phyloP scores from a whole-genome alignment of 1,140 invertebrate species.

The Aphelenchoides besseyi region DNA sequence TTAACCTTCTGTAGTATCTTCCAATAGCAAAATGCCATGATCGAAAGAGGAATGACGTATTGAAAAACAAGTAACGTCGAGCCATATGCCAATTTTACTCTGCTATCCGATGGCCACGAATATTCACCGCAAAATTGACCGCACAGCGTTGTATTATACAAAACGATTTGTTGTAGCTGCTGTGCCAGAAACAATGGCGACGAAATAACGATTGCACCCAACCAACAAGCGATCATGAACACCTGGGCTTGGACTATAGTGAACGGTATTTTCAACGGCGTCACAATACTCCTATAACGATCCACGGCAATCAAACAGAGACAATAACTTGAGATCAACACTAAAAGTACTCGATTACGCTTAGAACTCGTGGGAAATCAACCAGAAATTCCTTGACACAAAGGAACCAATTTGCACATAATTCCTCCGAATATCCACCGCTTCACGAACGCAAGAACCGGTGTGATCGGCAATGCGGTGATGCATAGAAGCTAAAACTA shows the following conservation, averaged over 20 bases:
- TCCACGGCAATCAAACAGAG: conserved; percentile 61
- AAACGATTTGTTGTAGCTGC: conserved; percentile 49
- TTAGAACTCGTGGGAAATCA: conserved; percentile 12
- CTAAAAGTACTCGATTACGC: conserved; percentile 32
- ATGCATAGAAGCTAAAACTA: conserved; percentile 60
- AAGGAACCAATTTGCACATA: conserved; percentile 55
- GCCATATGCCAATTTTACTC: conserved; percentile 53
- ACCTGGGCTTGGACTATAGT: conserved; percentile 53
- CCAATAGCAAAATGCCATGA: conserved; percentile 63
- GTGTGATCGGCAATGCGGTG: conserved; percentile 61
- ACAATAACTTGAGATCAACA: conserved; percentile 62
- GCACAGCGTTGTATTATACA: conserved; percentile 19
- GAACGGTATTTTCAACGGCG: conserved; percentile 59
- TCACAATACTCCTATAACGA: conserved; percentile 59
- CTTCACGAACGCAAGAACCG: conserved; percentile 60
- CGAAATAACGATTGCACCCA: conserved; percentile 50
- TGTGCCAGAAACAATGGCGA: conserved; percentile 57
- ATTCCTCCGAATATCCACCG: conserved; percentile 47
- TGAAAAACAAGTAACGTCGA: conserved; percentile 51
- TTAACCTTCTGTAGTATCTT: conserved; percentile 63
- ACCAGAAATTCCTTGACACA: conserved; percentile 62
- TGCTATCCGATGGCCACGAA: not conserved
- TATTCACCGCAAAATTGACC: conserved; percentile 60
- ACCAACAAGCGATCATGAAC: conserved; percentile 40
- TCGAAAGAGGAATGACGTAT: conserved; percentile 54